These are phyloP conservation scores for Zaprionus kolodkinae DNA, from an alignment of 1,140 invertebrate species.

Conservation along the genomic window DNA sequence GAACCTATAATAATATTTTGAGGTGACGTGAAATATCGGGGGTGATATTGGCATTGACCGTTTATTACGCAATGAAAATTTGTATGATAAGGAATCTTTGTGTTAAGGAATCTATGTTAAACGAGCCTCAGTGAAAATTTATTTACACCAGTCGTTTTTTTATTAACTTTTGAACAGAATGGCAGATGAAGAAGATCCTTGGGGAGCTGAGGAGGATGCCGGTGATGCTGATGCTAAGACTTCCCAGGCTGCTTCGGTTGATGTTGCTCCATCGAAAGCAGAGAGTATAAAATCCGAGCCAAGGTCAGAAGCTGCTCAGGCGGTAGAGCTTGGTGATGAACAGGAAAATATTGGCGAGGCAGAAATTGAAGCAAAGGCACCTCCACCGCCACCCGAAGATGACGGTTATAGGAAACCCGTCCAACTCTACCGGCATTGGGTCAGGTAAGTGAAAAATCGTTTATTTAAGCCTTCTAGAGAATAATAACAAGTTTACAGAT, in stretches of 20 bases:
- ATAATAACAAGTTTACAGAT: too few relatives aligned
- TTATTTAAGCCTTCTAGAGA: background rate
- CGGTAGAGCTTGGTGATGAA: conserved; percentile 55
- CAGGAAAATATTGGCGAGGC: conserved; percentile 68
- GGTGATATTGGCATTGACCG: background rate
- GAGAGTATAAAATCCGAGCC: conserved; percentile 76
- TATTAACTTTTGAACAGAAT: conserved; percentile 56
- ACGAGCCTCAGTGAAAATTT: background rate
- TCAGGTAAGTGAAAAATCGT: conserved; percentile 85
- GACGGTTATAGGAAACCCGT: conserved; percentile 85
- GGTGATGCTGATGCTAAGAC: conserved; percentile 37
- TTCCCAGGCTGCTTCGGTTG: conserved; percentile 44
- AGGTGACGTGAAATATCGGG: background rate
- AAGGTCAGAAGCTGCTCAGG: conserved; percentile 51
- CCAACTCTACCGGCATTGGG: conserved; percentile 89
- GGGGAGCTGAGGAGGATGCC: conserved; percentile 74
- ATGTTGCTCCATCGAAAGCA: conserved; percentile 55
- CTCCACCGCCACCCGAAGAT: conserved; percentile 86
- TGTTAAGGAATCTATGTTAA: background rate
- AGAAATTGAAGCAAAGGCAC: conserved; percentile 83
- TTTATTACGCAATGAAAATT: background rate
- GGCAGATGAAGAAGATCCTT: conserved; percentile 84
- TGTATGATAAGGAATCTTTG: background rate
- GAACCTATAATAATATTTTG: background rate
- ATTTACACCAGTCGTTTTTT: background rate